phyloP scores from a whole-genome alignment of 2,888 invertebrate genomes.

The Lypha dubia region DNA sequence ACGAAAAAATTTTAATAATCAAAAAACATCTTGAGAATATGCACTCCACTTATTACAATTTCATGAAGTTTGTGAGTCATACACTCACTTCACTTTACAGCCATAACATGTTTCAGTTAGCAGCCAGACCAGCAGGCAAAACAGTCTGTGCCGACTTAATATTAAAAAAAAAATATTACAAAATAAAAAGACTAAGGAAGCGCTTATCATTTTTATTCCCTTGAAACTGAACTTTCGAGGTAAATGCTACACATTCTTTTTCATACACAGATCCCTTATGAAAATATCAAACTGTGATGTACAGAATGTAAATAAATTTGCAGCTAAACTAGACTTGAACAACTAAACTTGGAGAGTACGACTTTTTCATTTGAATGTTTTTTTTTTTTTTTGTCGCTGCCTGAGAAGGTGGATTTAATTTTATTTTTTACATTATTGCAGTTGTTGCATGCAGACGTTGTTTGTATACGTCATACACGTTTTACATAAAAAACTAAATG shows the following conservation, averaged over 20 bases:
- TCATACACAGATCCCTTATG: slow-evolving; percentile 4
- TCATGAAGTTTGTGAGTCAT: not conserved
- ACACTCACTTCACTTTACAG: slow-evolving; percentile 25
- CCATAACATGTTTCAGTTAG: not conserved
- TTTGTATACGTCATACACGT: not conserved
- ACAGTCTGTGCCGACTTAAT: slow-evolving; percentile 7
- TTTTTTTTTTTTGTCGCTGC: not conserved
- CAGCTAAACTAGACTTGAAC: not conserved
- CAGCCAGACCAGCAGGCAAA: not conserved
- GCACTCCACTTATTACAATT: slow-evolving; percentile 10
- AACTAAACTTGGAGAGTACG: not conserved
- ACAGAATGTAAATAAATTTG: slow-evolving; percentile 40
- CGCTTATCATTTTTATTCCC: slow-evolving; percentile 32
- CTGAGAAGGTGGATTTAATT: slow-evolving; percentile 16
- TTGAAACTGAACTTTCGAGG: slow-evolving; percentile 60
- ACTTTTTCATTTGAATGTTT: not conserved
- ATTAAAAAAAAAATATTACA: not conserved
- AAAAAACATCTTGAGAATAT: slow-evolving; percentile 28
- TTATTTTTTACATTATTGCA: slow-evolving; percentile 11
- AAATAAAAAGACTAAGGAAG: slow-evolving; percentile 30
- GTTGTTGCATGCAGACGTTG: slow-evolving; percentile 11
- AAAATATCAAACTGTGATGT: slow-evolving; percentile 14
- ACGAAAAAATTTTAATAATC: slow-evolving; percentile 46
- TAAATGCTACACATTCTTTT: not conserved
- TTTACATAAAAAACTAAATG: slow-evolving; percentile 4